Evolutionary conservation across 2,888 invertebrate species (phyloP), one percentile per base, ranked within the genome.

Genomic region (Diaphora mendica): DNA sequence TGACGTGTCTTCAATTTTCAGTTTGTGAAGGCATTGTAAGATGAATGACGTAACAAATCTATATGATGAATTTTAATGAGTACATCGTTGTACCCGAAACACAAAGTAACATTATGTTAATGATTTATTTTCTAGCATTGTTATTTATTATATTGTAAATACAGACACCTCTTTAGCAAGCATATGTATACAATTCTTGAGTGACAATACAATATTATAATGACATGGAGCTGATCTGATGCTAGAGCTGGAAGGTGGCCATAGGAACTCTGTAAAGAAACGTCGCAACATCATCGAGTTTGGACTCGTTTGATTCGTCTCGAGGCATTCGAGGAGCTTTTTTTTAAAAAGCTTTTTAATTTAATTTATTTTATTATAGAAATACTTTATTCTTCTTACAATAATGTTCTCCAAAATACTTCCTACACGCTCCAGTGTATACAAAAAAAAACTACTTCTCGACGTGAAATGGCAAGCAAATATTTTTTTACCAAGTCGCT

Each of bases 401-500:
- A 26, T 44, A 2, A 26, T 30, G 5, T 59, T 15, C 59, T 30
- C 59, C 13, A 55, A 68, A 55, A 39, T 11, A 20, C 66, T 20
- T 68, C 51, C 51, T 35, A 55, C 1, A 68, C 64, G 26, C 64
- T 72, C 42, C 64, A 65, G 55, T 55, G 20, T 51, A 68, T 15
- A 44, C n/a, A 68, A 71, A 72, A 77, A 70, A 68, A 39, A 44
- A 71, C 67, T 48, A 69, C 44, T n/a, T 51, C 69, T 17, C 62
- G 35, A 71, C 68, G 74, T 76, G 76, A 81, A 79, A 80, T 80
- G 73, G 74, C 67, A 74, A 74, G 82, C 83, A 80, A 79, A 77
- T 72, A 78, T 82, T 75, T 79, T 79, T 73, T 77, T 77, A 77
- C 80, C 79, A 83, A 82, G 84, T 80, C 75, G 72, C 73, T 71